Base-by-base conservation (phyloP, 1,140 invertebrate genomes). In the Drosophila fuyamai region DNA sequence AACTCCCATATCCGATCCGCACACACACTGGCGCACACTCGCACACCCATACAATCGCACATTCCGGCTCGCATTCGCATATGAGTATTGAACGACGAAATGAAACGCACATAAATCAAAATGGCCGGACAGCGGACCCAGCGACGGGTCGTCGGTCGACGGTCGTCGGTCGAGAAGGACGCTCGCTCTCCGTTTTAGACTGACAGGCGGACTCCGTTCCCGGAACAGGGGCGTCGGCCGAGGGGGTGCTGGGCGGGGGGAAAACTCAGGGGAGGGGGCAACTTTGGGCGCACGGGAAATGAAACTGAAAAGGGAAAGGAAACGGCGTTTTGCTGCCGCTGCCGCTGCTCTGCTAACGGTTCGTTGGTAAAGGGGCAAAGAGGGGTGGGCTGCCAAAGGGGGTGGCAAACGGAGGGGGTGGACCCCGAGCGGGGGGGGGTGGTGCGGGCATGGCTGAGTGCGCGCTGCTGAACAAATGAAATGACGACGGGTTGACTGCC, bases 71-170 rank as follows among this genome's bases (percentile, higher is more conserved):
- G 73, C 89, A 91, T 91, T 76, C 73, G 73, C 89, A 91, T 91
- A 91, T 91, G 89, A 90, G 88, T 92, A 92, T 92, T 91, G 91
- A 92, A 91, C 91, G 84, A 82, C 81, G 90, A 92, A 91, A 91
- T 91, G 80, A 91, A 91, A 91, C 83, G 82, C 80, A 90, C 88
- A 92, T 92, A 92, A 92, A 92, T 92, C 91, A 92, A 92, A 92
- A 92, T 92, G 91, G 91, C 84, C 81, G 91, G 90, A 91, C 90
- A 88, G 90, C 86, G 81, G 76, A 73, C 73, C 73, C 65, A 71
- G 68, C 68, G 68, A 76, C 48, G 76, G 44, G 66, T 74, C 77
- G 83, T 79, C 82, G 83, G 60, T 57, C 76, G 82, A 76, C 83
- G 82, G 60, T 57, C 65, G 60, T 53, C 57, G 62, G 56, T 41